These are phyloP conservation scores for Cheumatopsyche charites DNA, from an alignment of 1,140 invertebrate genomes.

Conservation along the genomic window DNA sequence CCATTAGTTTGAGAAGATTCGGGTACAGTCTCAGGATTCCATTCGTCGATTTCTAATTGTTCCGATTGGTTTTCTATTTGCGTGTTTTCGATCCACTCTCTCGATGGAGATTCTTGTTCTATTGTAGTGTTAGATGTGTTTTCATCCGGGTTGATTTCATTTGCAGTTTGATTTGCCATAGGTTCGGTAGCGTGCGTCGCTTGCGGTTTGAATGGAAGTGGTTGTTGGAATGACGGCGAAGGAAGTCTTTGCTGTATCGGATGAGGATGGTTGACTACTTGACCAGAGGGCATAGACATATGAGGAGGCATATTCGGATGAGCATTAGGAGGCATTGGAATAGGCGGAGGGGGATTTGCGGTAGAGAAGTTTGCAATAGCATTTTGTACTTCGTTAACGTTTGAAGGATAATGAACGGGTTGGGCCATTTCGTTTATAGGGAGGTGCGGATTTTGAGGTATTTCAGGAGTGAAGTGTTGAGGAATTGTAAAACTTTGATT, in stretches of 20 bases:
- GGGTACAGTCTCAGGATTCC: constrained; percentile 38
- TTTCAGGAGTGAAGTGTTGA: constrained; percentile 48
- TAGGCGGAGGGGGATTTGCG: constrained; percentile 42
- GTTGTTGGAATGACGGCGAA: constrained; percentile 47
- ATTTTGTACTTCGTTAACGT: constrained; percentile 30
- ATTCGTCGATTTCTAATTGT: constrained; percentile 44
- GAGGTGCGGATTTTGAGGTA: constrained; percentile 47
- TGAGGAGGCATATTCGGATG: constrained; percentile 33
- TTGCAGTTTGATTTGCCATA: constrained; percentile 35
- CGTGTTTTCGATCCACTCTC: constrained; percentile 28
- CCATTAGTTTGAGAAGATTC: constrained; percentile 31
- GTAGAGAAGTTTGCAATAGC: constrained; percentile 42
- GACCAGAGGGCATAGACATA: constrained; percentile 34
- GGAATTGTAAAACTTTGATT: constrained; percentile 72
- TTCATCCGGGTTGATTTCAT: constrained; percentile 33
- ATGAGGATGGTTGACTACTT: constrained; percentile 47
- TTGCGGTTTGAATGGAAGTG: constrained; percentile 36
- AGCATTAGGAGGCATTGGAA: constrained; percentile 44
- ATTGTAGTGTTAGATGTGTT: constrained; percentile 13
- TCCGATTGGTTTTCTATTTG: constrained; percentile 28
- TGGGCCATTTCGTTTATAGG: constrained; percentile 26
- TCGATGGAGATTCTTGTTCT: constrained; percentile 4
- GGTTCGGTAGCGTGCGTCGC: constrained; percentile 40
- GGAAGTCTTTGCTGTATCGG: constrained; percentile 44
- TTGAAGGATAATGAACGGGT: constrained; percentile 25